Evolutionary conservation across 2,797 vertebrate genomes (phyloP).

Genomic region (Luscinia megarhynchos): DNA sequence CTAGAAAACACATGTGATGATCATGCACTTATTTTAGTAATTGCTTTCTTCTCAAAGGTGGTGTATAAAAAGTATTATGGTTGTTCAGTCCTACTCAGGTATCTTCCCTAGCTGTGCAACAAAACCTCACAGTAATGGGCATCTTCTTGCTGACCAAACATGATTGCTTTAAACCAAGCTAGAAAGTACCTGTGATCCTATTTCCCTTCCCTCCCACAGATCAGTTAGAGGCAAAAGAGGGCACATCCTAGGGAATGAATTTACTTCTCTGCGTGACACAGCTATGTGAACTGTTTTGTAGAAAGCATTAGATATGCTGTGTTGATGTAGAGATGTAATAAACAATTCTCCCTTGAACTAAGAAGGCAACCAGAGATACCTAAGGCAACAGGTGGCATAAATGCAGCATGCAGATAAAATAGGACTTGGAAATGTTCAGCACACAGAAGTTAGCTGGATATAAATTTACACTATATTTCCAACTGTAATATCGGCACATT

Average conservation of each 20-base stretch:
- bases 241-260: background rate
- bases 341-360: background rate
- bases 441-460: background rate
- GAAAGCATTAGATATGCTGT: background rate
- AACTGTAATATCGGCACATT: background rate
- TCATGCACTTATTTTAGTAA: background rate
- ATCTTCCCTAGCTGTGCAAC: background rate
- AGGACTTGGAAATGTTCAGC: background rate
- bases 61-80: background rate
- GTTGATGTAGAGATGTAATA: background rate
- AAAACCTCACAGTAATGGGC: accelerated
- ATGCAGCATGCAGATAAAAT: background rate
- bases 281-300: background rate
- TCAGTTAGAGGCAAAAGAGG: background rate
- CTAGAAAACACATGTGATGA: background rate
- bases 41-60: background rate
- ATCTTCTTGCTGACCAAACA: background rate
- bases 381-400: background rate
- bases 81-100: background rate
- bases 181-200: background rate
- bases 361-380: background rate
- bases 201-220: background rate
- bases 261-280: background rate
- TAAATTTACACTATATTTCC: background rate
- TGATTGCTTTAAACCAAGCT: background rate